These are phyloP conservation scores for Cyprinella venusta DNA, from an alignment of 2,797 vertebrate genomes.

Conservation along the genomic window DNA sequence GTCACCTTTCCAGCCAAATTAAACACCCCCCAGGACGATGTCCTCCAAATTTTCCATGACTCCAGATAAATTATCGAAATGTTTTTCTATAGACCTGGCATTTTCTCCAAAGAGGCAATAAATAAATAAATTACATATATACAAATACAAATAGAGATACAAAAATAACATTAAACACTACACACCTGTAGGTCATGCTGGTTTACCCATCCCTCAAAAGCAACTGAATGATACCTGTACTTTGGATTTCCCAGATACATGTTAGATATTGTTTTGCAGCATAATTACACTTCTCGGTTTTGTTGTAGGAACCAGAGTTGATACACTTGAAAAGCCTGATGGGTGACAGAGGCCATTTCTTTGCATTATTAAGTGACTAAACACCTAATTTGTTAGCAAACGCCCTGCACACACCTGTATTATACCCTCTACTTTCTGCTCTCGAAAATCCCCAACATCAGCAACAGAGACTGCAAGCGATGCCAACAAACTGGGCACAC, in stretches of 20 bases:
- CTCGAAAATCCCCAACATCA: constrained; percentile 27
- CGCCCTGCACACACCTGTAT: constrained; percentile 2
- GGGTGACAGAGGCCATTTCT: constrained; percentile 14
- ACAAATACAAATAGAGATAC: too few species aligned
- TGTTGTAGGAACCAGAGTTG: neutral
- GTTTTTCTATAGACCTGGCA: neutral
- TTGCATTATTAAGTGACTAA: constrained; percentile 15
- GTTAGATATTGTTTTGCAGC: constrained; percentile 17
- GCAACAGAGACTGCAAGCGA: constrained; percentile 7
- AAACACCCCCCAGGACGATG: constrained; percentile 21
- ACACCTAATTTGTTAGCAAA: constrained; percentile 1
- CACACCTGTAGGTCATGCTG: too few species aligned
- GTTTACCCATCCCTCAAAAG: neutral
- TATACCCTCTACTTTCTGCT: neutral
- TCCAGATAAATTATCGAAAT: constrained; percentile 17
- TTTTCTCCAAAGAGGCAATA: neutral
- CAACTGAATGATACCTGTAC: constrained; percentile 10
- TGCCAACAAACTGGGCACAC: constrained; percentile 34
- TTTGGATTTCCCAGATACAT: neutral
- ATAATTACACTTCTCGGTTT: constrained; percentile 19
- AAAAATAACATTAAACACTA: too few species aligned
- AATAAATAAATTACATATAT: too few species aligned
- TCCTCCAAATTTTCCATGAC: constrained; percentile 9
- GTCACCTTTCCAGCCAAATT: constrained; percentile 36
- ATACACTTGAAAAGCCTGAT: constrained; percentile 23